These are phyloP conservation scores for Acanthosoma haemorrhoidale DNA, from an alignment of 2,888 invertebrate species.

Conservation along the genomic window DNA sequence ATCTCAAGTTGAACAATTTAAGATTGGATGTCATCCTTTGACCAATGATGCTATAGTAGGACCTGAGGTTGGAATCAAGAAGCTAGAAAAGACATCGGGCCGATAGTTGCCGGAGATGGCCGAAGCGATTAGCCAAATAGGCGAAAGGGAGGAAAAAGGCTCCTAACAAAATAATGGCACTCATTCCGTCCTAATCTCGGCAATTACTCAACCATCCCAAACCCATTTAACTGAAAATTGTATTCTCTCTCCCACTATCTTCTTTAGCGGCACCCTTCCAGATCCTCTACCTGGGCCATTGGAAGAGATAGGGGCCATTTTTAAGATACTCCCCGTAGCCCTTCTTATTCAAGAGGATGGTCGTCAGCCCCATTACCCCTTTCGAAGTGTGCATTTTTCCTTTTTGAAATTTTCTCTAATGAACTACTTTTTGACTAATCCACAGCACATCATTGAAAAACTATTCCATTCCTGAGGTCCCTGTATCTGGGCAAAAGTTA, in stretches of 20 bases:
- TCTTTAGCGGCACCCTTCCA: neutral
- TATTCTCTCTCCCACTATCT: neutral
- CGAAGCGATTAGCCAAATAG: neutral
- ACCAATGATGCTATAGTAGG: too few species aligned
- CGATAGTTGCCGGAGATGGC: neutral
- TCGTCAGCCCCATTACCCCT: neutral
- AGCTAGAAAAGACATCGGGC: neutral
- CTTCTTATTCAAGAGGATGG: neutral
- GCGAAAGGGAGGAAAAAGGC: neutral
- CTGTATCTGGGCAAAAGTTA: too few species aligned
- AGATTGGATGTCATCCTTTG: too few species aligned
- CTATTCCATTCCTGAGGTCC: too few species aligned
- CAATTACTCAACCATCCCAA: neutral
- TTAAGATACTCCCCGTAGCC: neutral
- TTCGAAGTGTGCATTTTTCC: too few species aligned
- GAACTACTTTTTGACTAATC: too few species aligned
- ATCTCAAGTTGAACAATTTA: too few species aligned
- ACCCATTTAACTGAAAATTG: slow-evolving; percentile 5
- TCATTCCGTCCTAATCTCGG: neutral
- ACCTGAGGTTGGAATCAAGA: too few species aligned
- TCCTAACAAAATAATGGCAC: neutral
- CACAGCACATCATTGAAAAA: too few species aligned
- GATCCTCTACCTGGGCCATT: neutral
- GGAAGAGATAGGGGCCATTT: neutral
- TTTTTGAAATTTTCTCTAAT: too few species aligned